Evolutionary conservation across 2,113 vertebrate species (phyloP).

Genomic region (Excalfactoria chinensis): DNA sequence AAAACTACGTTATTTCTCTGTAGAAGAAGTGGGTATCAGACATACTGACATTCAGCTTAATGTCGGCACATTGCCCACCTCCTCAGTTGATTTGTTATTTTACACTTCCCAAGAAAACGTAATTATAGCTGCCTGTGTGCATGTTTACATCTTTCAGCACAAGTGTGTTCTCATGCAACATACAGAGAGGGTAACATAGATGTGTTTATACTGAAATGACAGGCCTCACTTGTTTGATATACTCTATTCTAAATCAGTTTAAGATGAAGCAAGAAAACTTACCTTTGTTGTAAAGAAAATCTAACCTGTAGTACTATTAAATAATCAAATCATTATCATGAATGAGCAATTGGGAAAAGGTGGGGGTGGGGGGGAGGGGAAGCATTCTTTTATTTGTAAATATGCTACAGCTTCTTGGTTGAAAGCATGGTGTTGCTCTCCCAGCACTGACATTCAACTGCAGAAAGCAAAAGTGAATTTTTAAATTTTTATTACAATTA

Average conservation of each 20-base stretch:
- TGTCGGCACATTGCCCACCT: background rate
- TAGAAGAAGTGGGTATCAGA: background rate
- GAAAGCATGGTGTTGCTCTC: conserved; percentile 58
- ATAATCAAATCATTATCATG: background rate
- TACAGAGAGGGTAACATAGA: background rate
- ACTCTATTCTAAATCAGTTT: background rate
- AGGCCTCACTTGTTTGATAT: background rate
- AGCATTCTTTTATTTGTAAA: conserved; percentile 57
- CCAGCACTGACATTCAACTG: background rate
- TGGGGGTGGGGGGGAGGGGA: background rate
- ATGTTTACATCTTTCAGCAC: conserved; percentile 13
- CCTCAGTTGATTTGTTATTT: background rate
- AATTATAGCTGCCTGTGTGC: background rate
- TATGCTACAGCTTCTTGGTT: conserved; percentile 61
- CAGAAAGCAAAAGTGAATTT: conserved; percentile 41
- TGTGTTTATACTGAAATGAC: background rate
- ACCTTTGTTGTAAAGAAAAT: background rate
- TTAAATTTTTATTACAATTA: conserved; percentile 10
- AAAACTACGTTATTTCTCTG: background rate
- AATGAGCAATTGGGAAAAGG: conserved; percentile 50
- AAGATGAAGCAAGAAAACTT: background rate
- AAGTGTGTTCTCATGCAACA: background rate
- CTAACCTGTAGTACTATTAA: background rate
- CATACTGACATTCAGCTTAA: background rate
- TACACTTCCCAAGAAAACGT: background rate